These are phyloP conservation scores for Mactra quadrangularis DNA, from an alignment of 1,140 invertebrate genomes.

Conservation along the genomic window DNA sequence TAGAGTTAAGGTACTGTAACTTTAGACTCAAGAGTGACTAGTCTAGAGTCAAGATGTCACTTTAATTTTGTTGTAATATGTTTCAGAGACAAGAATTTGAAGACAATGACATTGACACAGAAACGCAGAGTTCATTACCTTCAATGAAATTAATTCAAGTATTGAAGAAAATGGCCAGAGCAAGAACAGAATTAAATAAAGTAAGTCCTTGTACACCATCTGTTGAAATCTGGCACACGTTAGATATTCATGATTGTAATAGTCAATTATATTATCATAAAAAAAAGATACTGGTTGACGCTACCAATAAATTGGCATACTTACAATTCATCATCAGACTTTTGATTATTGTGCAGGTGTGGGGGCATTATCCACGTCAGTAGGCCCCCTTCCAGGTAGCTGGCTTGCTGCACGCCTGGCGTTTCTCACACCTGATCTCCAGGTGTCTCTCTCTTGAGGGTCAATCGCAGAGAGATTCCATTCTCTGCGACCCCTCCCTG, in stretches of 20 bases:
- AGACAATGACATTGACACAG: background rate
- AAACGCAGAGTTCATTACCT: slow-evolving; percentile 2
- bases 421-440: no score
- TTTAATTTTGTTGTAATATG: slow-evolving; percentile 12
- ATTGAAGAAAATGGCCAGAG: slow-evolving; percentile 48
- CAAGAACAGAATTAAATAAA: slow-evolving; percentile 52
- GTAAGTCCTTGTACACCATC: slow-evolving; percentile 1
- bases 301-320: background rate
- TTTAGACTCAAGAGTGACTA: no score
- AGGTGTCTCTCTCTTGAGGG: no score
- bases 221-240: background rate
- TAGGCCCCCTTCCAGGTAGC: no score
- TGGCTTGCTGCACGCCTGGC: no score
- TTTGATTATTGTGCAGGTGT: no score
- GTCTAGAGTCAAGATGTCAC: no score
- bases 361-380: no score
- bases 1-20: no score
- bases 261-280: background rate
- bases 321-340: background rate
- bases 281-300: background rate
- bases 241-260: background rate
- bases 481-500: no score
- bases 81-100: slow-evolving; percentile 53
- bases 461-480: no score
- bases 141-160: slow-evolving; percentile 58